Conservation (phyloP, 2,797 vertebrate genomes). For the Myioborus miniatus region DNA sequence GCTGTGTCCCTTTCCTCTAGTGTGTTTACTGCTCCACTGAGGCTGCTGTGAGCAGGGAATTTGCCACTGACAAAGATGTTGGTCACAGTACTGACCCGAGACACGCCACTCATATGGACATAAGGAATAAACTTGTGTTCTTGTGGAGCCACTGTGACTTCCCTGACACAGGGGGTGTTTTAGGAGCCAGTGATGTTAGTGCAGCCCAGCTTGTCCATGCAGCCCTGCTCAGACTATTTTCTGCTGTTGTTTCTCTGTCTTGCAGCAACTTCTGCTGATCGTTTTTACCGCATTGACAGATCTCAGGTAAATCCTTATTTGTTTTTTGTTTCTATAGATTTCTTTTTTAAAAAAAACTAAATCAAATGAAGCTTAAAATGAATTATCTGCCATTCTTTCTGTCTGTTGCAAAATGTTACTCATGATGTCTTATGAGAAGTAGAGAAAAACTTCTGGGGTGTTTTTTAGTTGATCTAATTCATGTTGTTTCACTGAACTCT, state of each 20-base stretch:
- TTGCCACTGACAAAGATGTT: rapidly evolving
- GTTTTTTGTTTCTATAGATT: rapidly evolving
- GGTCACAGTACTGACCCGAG: rapidly evolving
- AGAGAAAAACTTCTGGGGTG: background rate
- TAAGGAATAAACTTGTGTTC: background rate
- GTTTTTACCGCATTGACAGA: constrained; percentile 97
- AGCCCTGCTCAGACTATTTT: background rate
- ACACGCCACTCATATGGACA: too few relatives aligned
- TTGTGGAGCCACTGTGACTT: background rate
- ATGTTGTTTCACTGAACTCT: background rate
- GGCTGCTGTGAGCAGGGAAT: background rate
- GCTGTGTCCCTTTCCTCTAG: background rate
- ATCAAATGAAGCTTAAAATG: background rate
- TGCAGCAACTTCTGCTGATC: constrained; percentile 94
- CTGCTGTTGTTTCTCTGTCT: constrained; percentile 25
- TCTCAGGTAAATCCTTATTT: constrained; percentile 86
- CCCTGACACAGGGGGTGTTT: background rate
- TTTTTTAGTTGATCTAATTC: background rate
- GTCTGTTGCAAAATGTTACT: background rate
- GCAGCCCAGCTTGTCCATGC: background rate
- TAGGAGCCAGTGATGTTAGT: background rate
- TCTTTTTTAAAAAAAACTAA: background rate
- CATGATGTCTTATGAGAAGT: background rate
- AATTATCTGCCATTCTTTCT: background rate
- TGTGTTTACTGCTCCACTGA: rapidly evolving